Percentiles rank a stretch among this genome's conserved stretches.
phyloP scores from a whole-genome alignment of 2,888 invertebrate genomes.

The Lasioglossum morio region DNA sequence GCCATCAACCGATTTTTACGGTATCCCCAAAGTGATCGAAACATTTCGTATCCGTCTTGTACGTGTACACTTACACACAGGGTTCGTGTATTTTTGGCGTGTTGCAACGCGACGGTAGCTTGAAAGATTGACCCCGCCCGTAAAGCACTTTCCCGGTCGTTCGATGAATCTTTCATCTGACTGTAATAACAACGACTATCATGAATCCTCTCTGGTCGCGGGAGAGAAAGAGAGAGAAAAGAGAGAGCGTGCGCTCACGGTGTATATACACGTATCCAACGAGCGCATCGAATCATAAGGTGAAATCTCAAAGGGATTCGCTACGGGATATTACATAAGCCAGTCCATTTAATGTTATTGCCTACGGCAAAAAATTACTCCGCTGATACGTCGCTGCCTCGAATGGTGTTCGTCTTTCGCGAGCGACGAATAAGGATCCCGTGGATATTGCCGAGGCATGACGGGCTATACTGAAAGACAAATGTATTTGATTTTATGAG shows the following conservation, averaged over 20 bases:
- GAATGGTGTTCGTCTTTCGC: neutral
- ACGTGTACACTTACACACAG: constrained; percentile 27
- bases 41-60: neutral
- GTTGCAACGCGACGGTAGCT: constrained; percentile 40
- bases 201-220: constrained; percentile 50
- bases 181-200: constrained; percentile 69
- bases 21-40: constrained; percentile 41
- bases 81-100: constrained; percentile 44
- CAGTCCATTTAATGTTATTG: constrained; percentile 73
- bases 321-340: constrained; percentile 71
- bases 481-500: neutral
- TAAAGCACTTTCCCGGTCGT: constrained; percentile 67
- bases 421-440: neutral
- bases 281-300: constrained; percentile 59
- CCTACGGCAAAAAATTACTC: constrained; percentile 42
- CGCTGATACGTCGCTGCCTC: constrained; percentile 23
- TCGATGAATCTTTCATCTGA: constrained; percentile 76
- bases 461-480: neutral
- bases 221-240: constrained; percentile 3
- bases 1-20: constrained; percentile 64
- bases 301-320: constrained; percentile 63
- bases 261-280: constrained; percentile 34
- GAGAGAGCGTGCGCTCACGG: constrained; percentile 8
- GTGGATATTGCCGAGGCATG: constrained; percentile 19
- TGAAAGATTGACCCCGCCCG: constrained; percentile 54